phyloP scores from a whole-genome alignment of 2,113 vertebrate genomes.

The Puffinus mauretanicus region DNA sequence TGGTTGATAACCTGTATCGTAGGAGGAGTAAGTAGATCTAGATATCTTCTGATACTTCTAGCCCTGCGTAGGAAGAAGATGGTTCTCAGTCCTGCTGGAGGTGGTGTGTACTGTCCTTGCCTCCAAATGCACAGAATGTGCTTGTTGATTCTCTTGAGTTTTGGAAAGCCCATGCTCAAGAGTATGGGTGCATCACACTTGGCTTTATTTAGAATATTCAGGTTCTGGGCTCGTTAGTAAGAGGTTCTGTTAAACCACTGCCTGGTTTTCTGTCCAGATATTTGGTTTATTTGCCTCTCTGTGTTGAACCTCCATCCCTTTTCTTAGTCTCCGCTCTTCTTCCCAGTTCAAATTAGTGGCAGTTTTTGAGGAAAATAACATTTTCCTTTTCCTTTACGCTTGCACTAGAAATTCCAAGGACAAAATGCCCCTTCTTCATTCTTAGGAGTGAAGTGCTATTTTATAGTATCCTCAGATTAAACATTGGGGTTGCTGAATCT shows the following conservation, averaged over 20 bases:
- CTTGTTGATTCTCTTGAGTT: not conserved
- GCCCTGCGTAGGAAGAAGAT: not conserved
- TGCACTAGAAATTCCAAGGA: not conserved
- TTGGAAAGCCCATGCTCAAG: not conserved
- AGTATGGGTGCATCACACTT: not conserved
- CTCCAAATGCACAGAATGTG: not conserved
- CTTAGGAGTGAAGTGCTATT: not conserved
- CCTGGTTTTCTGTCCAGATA: not conserved
- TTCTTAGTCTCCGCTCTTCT: not conserved
- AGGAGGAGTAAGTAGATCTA: not conserved
- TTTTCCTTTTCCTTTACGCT: not conserved
- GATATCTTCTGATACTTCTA: not conserved
- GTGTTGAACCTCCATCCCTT: not conserved
- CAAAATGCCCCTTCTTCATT: not conserved
- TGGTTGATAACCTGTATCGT: not conserved
- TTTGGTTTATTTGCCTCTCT: not conserved
- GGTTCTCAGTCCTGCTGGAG: not conserved
- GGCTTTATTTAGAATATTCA: not conserved
- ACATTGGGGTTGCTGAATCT: not conserved
- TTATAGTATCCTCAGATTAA: not conserved
- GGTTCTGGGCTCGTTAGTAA: not conserved
- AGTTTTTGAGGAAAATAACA: not conserved
- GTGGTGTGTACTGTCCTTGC: not conserved
- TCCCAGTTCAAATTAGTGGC: not conserved
- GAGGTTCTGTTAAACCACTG: not conserved